Evolutionary conservation across 2,797 vertebrate genomes (phyloP), one percentile per base, ranked within the genome.

Genomic region (Urocyon cinereoargenteus): DNA sequence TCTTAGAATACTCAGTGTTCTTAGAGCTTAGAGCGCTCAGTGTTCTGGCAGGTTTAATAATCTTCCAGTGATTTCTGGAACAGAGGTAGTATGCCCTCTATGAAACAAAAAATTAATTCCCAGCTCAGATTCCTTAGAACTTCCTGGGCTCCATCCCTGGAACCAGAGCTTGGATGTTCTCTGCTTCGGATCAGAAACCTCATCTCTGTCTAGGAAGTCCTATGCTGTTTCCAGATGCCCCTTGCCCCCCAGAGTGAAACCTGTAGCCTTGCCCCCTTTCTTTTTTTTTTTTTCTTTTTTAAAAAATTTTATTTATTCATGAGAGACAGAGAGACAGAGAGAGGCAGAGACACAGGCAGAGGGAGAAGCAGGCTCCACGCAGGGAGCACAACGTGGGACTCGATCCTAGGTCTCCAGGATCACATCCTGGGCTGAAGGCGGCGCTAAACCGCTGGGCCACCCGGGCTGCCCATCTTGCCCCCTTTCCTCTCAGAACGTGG

Each of bases 161-260:
- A 45, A n/a, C 9, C 62, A 40, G 82, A 66, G 72, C 18, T 16
- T 11, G 4, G 24, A 45, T 6, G 11, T 22, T 51, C 59, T 26
- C 21, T 11, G 4, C 3, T 0, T n/a, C 36, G 22, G 61, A 28
- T n/a, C 53, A 3, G 62, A 57, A 82, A 53, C 55, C 6, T 3
- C 18, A 0, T 34, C 16, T 19, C 3, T 28, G 59, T 31, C 34
- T 9, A 0, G 34, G 22, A n/a, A 78, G 51, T 13, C 31, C 18
- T 2, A 21, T 19, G n/a, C 4, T 0, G 0, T n/a, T 66, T 19
- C 18, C 51, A 40, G 31, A 28, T 0, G 10, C 51, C 14, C 16
- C n/a, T 19, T 0, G 6, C 82, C 36, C 82, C 78, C n/a, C 13
- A 0, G 9, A 0, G 2, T 0, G 1, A 14, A 6, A 82, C 6